Percentiles rank a stretch among this genome's conserved stretches.
phyloP scores from a whole-genome alignment of 2,113 vertebrate species.

The Planiliza haematocheilus region DNA sequence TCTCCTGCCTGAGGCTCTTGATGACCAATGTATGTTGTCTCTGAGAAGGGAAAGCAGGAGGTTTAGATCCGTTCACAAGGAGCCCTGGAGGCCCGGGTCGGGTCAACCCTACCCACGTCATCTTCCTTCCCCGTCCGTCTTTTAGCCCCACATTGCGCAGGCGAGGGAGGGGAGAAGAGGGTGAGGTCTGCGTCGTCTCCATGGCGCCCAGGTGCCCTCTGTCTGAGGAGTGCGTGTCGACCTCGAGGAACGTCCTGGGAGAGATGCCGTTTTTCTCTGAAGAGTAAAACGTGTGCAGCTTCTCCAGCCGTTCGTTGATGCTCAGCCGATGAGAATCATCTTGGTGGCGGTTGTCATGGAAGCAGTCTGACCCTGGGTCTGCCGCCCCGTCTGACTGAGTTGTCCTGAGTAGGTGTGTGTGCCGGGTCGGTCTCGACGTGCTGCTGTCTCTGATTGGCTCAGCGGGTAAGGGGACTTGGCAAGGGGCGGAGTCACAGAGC shows the following conservation, averaged over 20 bases:
- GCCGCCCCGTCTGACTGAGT: constrained; percentile 50
- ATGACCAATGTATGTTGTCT: constrained; percentile 78
- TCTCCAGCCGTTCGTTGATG: constrained; percentile 76
- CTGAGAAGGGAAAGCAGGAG: constrained; percentile 72
- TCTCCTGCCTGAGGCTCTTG: constrained; percentile 80
- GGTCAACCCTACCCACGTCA: constrained; percentile 78
- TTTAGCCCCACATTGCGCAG: constrained; percentile 75
- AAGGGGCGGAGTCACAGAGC: constrained; percentile 72
- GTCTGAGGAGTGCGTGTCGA: constrained; percentile 59
- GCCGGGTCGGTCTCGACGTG: constrained; percentile 43
- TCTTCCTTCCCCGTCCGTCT: constrained; percentile 77
- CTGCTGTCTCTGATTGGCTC: constrained; percentile 69
- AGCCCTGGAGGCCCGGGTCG: constrained; percentile 64
- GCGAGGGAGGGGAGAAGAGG: constrained; percentile 75
- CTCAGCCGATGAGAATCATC: constrained; percentile 62
- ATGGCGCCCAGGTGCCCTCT: constrained; percentile 58
- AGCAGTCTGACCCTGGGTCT: constrained; percentile 48
- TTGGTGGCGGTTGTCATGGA: constrained; percentile 55
- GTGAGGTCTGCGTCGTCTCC: constrained; percentile 60
- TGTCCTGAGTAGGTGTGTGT: constrained; percentile 67
- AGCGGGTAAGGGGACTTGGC: constrained; percentile 69
- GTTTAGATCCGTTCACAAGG: constrained; percentile 77
- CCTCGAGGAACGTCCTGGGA: constrained; percentile 69
- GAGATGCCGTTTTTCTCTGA: constrained; percentile 69
- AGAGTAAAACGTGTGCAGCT: constrained; percentile 73